Conservation (phyloP, 2,797 vertebrate genomes). For the Syndactyla subalaris region DNA sequence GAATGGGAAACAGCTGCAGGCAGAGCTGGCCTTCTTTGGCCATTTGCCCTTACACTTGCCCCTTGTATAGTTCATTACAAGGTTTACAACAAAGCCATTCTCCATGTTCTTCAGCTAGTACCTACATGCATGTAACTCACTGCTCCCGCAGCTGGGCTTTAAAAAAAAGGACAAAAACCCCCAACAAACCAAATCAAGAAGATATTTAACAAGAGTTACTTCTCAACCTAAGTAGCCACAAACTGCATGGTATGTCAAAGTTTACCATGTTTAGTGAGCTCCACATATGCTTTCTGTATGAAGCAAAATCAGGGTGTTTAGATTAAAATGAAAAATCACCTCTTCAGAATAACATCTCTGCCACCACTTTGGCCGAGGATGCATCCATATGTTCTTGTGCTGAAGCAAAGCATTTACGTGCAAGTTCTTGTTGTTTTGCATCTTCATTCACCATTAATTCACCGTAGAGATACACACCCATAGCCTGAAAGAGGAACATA, state of each 20-base stretch:
- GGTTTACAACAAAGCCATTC: not conserved
- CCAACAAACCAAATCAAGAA: not conserved
- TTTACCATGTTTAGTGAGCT: not conserved
- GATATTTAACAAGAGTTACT: not conserved
- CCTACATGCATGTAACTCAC: not conserved
- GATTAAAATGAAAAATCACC: slow-evolving; percentile 63
- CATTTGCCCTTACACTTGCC: not conserved
- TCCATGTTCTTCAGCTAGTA: not conserved
- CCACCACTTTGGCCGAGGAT: slow-evolving; percentile 86
- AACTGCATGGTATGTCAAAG: not conserved
- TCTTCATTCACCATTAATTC: slow-evolving; percentile 97
- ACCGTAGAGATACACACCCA: slow-evolving; percentile 96
- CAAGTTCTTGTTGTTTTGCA: slow-evolving; percentile 86
- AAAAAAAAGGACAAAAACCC: not conserved
- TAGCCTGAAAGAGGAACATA: slow-evolving; percentile 83
- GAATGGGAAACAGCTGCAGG: not conserved
- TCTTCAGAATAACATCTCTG: slow-evolving; percentile 91
- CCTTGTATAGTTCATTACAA: not conserved
- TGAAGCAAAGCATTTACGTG: slow-evolving; percentile 84
- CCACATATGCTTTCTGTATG: not conserved
- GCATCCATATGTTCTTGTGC: slow-evolving; percentile 88
- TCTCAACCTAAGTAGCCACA: not conserved
- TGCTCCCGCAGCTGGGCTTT: not conserved
- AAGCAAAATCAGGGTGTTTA: not conserved
- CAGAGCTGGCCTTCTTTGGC: not conserved